These are phyloP conservation scores for Lithosia quadra DNA, from an alignment of 2,888 invertebrate species.

Conservation along the genomic window DNA sequence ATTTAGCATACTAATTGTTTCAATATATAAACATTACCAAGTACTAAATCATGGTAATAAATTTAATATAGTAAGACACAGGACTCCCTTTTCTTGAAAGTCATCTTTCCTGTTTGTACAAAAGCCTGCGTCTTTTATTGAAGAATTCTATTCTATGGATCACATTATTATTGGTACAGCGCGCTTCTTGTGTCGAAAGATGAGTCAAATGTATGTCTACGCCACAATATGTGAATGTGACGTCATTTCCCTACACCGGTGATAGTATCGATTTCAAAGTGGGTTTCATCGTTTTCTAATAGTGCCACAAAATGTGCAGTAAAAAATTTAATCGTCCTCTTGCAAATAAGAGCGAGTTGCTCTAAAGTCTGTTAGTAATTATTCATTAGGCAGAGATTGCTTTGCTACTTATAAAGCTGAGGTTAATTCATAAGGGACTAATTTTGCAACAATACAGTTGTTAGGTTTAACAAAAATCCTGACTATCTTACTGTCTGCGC, in stretches of 20 bases:
- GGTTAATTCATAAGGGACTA: slow-evolving; percentile 14
- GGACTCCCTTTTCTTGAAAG: neutral
- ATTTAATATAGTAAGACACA: neutral
- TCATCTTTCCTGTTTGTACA: neutral
- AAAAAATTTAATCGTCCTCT: slow-evolving; percentile 33
- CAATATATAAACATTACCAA: neutral
- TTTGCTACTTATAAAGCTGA: slow-evolving; percentile 19
- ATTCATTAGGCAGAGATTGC: slow-evolving; percentile 32
- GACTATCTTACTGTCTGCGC: no score
- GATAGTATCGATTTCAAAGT: slow-evolving; percentile 31
- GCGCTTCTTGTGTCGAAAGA: slow-evolving; percentile 58
- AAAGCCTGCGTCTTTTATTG: slow-evolving; percentile 38
- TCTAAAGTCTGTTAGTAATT: slow-evolving; percentile 17
- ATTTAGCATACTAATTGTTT: no score
- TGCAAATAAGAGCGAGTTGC: slow-evolving; percentile 23
- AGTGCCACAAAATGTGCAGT: slow-evolving; percentile 46
- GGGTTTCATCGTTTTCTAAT: slow-evolving; percentile 63
- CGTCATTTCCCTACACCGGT: slow-evolving; percentile 31
- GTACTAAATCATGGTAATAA: no score
- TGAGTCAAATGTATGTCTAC: slow-evolving; percentile 44
- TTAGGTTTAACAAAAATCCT: no score
- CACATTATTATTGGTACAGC: slow-evolving; percentile 52
- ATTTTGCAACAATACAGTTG: slow-evolving; percentile 8
- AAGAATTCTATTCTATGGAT: slow-evolving; percentile 43
- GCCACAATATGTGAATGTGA: slow-evolving; percentile 64